Conservation (phyloP, 1,140 invertebrate genomes). For the Drosophila serrata region DNA sequence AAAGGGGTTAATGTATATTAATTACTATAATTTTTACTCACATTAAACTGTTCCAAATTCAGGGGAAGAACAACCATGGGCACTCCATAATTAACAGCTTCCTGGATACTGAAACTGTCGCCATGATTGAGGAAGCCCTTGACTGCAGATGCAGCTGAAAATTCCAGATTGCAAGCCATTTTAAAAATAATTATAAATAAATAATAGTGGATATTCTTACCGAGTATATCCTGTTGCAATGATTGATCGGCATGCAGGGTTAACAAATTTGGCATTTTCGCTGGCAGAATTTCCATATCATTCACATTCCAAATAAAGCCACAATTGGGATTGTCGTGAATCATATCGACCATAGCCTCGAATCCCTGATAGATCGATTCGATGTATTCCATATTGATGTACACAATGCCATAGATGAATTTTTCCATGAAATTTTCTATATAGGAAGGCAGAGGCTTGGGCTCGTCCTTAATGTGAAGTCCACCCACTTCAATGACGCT, state of each 20-base stretch:
- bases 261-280: constrained; percentile 34
- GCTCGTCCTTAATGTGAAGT: constrained; percentile 82
- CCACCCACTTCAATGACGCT: constrained; percentile 87
- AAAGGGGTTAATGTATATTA: not conserved
- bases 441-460: constrained; percentile 41
- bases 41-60: constrained; percentile 87
- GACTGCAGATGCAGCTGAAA: constrained; percentile 85
- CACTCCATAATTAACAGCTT: constrained; percentile 87
- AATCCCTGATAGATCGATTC: constrained; percentile 28
- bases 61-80: constrained; percentile 89
- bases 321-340: constrained; percentile 41
- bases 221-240: constrained; percentile 78
- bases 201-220: constrained; percentile 3
- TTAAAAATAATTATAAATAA: too few relatives aligned
- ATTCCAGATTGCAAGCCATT: not conserved
- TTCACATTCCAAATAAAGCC: constrained; percentile 83
- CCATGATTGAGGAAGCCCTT: constrained; percentile 87
- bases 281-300: not conserved
- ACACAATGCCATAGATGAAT: constrained; percentile 70
- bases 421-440: constrained; percentile 58
- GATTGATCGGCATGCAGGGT: constrained; percentile 8
- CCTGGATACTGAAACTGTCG: constrained; percentile 87
- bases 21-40: constrained; percentile 21
- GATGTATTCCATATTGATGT: constrained; percentile 66
- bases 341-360: constrained; percentile 30